A percentile compares a stretch with the other conserved stretches of the same genome.
Evolutionary conservation across 2,113 vertebrate species (phyloP).

Genomic region (Ailurus styani): DNA sequence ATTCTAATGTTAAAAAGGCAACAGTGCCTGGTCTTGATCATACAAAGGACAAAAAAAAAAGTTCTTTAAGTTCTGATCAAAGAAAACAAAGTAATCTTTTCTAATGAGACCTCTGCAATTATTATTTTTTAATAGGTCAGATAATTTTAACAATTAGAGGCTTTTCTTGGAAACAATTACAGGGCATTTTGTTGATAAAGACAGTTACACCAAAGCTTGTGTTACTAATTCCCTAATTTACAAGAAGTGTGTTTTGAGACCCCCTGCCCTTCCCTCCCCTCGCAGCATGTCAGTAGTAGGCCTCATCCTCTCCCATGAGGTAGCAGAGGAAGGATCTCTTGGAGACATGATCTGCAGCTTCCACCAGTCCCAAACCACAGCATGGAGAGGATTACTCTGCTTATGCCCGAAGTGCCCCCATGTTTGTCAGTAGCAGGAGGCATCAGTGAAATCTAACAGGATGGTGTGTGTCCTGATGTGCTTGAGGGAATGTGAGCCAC

Average conservation of each 20-base stretch:
- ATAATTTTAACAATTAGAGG: not conserved
- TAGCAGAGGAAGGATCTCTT: not conserved
- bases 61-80: not conserved
- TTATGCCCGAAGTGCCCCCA: not conserved
- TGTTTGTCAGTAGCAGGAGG: not conserved
- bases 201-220: not conserved
- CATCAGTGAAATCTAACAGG: not conserved
- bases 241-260: not conserved
- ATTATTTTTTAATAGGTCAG: not conserved
- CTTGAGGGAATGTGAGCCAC: not conserved
- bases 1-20: not conserved
- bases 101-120: not conserved
- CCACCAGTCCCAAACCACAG: not conserved
- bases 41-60: not conserved
- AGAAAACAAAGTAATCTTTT: not conserved
- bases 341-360: not conserved
- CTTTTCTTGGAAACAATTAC: not conserved
- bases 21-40: not conserved
- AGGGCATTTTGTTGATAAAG: not conserved
- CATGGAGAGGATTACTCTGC: not conserved
- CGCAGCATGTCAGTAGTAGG: not conserved
- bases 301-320: not conserved
- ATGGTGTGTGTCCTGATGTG: not conserved
- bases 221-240: not conserved
- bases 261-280: not conserved